phyloP scores from a whole-genome alignment of 1,140 invertebrate genomes.

The Drosophila bifasciata region DNA sequence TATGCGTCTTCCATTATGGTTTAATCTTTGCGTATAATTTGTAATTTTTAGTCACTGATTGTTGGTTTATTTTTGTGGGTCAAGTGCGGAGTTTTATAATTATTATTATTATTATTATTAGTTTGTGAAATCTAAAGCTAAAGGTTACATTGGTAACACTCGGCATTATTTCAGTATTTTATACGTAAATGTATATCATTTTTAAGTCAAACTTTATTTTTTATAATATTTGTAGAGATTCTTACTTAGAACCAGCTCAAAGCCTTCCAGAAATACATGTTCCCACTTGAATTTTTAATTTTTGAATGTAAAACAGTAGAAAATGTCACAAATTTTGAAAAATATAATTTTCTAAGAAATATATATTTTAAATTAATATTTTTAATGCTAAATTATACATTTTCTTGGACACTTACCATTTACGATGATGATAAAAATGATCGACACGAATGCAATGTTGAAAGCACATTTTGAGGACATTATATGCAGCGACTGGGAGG shows the following conservation, averaged over 20 bases:
- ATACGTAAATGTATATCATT: neutral
- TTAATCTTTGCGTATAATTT: neutral
- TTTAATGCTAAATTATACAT: neutral
- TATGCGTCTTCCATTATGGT: neutral
- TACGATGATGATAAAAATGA: constrained; percentile 84
- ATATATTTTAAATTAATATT: neutral
- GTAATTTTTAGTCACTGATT: too few relatives aligned
- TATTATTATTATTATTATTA: too few relatives aligned
- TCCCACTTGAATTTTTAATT: neutral
- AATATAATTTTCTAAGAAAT: neutral
- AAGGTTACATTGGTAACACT: too few relatives aligned
- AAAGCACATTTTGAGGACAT: constrained; percentile 84
- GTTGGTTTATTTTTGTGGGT: too few relatives aligned
- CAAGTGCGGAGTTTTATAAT: too few relatives aligned
- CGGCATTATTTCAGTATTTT: too few relatives aligned
- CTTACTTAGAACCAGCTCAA: too few relatives aligned
- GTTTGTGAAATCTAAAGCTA: too few relatives aligned
- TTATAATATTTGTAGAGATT: neutral
- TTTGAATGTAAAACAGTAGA: too few relatives aligned
- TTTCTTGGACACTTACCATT: constrained; percentile 65
- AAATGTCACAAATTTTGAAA: neutral
- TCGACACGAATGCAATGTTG: constrained; percentile 83
- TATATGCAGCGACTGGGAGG: constrained; percentile 66
- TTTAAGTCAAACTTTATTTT: constrained; percentile 77
- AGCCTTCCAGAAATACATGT: too few relatives aligned